These are phyloP conservation scores for Torymus aiolomorphi DNA, from an alignment of 2,888 invertebrate genomes.

Conservation along the genomic window DNA sequence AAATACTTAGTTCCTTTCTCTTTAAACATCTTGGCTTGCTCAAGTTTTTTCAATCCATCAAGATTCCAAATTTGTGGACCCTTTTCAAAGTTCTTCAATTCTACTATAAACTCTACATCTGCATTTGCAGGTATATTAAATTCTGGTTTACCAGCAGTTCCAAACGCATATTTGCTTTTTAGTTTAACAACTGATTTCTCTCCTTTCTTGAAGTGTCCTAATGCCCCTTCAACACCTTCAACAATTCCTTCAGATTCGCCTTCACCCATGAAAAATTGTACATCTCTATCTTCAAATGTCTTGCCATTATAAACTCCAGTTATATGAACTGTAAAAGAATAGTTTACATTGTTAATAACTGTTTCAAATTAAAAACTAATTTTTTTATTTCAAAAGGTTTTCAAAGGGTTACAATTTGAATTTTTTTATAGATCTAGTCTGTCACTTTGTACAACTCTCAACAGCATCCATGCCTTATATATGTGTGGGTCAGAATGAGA, in stretches of 20 bases:
- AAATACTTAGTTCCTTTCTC: constrained; percentile 94
- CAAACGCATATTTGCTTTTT: constrained; percentile 88
- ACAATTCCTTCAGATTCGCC: constrained; percentile 86
- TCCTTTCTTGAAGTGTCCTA: constrained; percentile 87
- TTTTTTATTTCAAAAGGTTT: not conserved
- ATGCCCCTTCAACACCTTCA: constrained; percentile 88
- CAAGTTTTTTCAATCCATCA: constrained; percentile 86
- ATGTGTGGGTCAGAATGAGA: no score
- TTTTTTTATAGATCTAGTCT: no score
- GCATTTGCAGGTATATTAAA: constrained; percentile 88
- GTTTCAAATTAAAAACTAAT: not conserved
- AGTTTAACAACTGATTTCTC: constrained; percentile 87
- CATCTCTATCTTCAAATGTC: constrained; percentile 88
- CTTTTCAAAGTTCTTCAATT: constrained; percentile 90
- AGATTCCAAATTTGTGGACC: constrained; percentile 90
- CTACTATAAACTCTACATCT: constrained; percentile 87
- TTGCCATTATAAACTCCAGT: constrained; percentile 81
- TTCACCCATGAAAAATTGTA: constrained; percentile 91
- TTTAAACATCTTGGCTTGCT: constrained; percentile 88
- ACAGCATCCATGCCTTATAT: no score
- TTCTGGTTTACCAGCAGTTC: constrained; percentile 81
- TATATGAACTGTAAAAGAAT: constrained; percentile 82
- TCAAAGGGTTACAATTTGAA: not conserved
- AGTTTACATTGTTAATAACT: not conserved
- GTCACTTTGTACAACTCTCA: no score